Evolutionary conservation across 1,140 invertebrate genomes (phyloP), one percentile per base, ranked within the genome.

Genomic region (Portunus trituberculatus): DNA sequence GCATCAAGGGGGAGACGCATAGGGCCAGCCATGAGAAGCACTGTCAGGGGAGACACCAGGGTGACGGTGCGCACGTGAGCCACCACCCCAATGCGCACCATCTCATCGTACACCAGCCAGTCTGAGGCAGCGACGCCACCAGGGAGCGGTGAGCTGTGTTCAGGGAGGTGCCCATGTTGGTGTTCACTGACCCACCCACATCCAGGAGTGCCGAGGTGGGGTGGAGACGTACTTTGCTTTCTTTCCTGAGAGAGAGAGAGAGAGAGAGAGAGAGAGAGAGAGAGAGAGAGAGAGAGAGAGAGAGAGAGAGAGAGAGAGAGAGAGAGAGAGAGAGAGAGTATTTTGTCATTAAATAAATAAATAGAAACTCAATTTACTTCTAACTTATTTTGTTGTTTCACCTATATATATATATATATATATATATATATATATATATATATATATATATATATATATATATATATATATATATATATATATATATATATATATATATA

Each of bases 81-180:
- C 76, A 98, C 97, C 88, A 97, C 97, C 10, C 97, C 98, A 12
- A 97, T 97, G 48, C 98, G 97, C 25, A 97, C 98, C 97, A 99
- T 98, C 97, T 99, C 98, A 96, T 98, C 98, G 97, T 98, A 99
- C 48, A 99, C 97, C 29, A 99, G 97, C 98, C 98, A 99, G 96
- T 99, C 98, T 12, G 98, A 98, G 0, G 98, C 32, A 99, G 97
- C 83, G 96, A 96, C 86, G 97, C 96, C 12, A 97, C 96, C 12
- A 97, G 97, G 20, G 97, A 89, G 39, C 96, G 96, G 88, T 97
- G 96, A 4, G 97, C 96, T 32, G 91, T 48, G 91, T 46, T 86
- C 8, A 95, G 83, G 59, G 96, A 90, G 45, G 31, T 31, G 39
- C 39, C 39, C 39, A 39, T 2, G 76, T 89, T 59, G 94, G 28